Conservation (phyloP, 2,888 invertebrate genomes). For the Caenorhabditis plicata region DNA sequence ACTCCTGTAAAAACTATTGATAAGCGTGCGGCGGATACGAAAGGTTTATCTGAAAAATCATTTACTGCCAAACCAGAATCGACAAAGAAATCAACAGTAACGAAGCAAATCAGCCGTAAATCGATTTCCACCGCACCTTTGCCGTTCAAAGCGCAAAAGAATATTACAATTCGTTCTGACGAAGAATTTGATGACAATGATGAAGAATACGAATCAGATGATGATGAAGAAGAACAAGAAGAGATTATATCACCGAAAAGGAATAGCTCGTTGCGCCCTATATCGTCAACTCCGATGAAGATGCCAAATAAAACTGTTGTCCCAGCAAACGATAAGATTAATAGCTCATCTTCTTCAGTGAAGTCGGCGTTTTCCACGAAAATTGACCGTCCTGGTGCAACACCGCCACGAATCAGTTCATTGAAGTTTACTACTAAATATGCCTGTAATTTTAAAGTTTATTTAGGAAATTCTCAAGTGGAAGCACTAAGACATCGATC, state of each 20-base stretch:
- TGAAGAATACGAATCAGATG: slow-evolving; percentile 21
- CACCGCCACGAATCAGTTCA: slow-evolving; percentile 28
- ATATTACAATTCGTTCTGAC: too few relatives aligned
- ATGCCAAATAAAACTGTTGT: neutral
- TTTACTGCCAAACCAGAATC: slow-evolving; percentile 7
- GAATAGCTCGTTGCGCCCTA: slow-evolving; percentile 7
- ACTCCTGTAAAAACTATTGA: neutral
- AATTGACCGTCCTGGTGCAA: slow-evolving; percentile 31
- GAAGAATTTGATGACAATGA: too few relatives aligned
- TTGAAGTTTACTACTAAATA: too few relatives aligned
- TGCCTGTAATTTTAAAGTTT: too few relatives aligned
- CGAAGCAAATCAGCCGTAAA: too few relatives aligned
- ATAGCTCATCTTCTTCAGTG: slow-evolving; percentile 2
- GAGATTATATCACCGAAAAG: slow-evolving; percentile 2
- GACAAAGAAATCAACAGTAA: neutral
- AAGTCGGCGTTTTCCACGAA: slow-evolving; percentile 9
- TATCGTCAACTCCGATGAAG: slow-evolving; percentile 5
- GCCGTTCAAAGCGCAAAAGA: slow-evolving; percentile 7
- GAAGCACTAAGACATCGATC: too few relatives aligned
- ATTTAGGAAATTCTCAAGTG: too few relatives aligned
- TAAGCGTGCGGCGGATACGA: neutral
- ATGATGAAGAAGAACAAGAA: slow-evolving; percentile 20
- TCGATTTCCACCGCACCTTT: neutral
- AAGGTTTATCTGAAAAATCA: neutral
- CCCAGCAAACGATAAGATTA: neutral